phyloP scores from a whole-genome alignment of 2,797 vertebrate genomes.

The Phrynocephalus vlangalii region DNA sequence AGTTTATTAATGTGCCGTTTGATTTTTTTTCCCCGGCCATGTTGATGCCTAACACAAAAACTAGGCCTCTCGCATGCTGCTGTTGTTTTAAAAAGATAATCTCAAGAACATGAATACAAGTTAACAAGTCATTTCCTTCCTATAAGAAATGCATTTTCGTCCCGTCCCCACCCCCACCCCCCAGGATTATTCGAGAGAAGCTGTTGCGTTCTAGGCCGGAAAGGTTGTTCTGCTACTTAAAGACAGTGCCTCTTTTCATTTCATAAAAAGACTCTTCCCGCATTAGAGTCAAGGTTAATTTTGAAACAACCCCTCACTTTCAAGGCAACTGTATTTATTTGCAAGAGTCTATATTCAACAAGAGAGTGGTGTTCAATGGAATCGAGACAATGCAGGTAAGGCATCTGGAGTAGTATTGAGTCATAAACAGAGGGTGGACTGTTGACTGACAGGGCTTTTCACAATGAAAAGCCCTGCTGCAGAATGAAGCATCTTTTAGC shows the following conservation, averaged over 20 bases:
- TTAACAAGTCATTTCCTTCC: conserved; percentile 77
- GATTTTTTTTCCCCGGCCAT: conserved; percentile 42
- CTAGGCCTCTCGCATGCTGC: conserved; percentile 60
- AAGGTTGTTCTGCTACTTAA: conserved; percentile 61
- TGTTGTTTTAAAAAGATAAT: conserved; percentile 35
- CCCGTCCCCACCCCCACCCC: background rate
- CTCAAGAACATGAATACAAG: conserved; percentile 74
- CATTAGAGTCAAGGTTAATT: conserved; percentile 63
- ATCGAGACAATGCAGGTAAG: conserved; percentile 53
- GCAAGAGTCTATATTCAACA: conserved; percentile 54
- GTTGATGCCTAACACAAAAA: conserved; percentile 71
- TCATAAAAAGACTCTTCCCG: conserved; percentile 42
- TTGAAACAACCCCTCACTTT: conserved; percentile 62
- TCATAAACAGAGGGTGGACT: conserved; percentile 52
- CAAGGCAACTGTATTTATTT: conserved; percentile 55
- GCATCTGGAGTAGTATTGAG: conserved; percentile 30
- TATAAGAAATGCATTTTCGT: conserved; percentile 71
- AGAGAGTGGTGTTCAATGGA: conserved; percentile 53
- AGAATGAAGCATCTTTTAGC: conserved; percentile 51
- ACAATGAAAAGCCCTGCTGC: conserved; percentile 38
- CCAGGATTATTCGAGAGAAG: conserved; percentile 65
- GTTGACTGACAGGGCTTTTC: conserved; percentile 47
- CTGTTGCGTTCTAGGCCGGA: conserved; percentile 60
- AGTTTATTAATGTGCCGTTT: conserved; percentile 80
- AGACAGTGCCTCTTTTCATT: conserved; percentile 62